Evolutionary conservation across 2,113 vertebrate genomes (phyloP).

Genomic region (Mirounga angustirostris): DNA sequence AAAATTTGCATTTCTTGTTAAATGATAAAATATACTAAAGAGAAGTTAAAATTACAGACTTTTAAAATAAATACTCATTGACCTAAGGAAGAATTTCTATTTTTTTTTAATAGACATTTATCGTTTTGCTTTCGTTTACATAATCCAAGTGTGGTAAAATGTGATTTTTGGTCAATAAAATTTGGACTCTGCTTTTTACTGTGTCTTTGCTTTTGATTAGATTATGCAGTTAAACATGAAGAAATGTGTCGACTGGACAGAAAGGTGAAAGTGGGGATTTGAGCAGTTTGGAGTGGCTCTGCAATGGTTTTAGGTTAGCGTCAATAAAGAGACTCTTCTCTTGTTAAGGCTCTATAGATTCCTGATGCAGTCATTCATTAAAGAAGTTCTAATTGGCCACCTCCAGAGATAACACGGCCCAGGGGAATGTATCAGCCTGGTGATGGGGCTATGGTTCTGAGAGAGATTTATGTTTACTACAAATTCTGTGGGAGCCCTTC

Average conservation of each 20-base stretch:
- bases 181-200: neutral
- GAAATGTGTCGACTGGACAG: neutral
- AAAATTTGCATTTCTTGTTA: neutral
- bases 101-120: neutral
- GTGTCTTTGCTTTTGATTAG: slow-evolving; percentile 3
- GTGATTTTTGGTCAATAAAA: neutral
- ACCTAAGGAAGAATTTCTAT: neutral
- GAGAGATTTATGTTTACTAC: neutral
- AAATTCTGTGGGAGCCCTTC: neutral
- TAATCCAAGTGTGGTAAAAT: neutral
- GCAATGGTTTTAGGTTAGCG: neutral
- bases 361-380: neutral
- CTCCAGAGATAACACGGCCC: neutral
- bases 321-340: neutral
- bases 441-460: neutral
- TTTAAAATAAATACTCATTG: neutral
- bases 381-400: neutral
- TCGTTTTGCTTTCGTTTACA: neutral
- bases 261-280: neutral
- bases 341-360: neutral
- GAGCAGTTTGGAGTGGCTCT: neutral
- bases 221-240: neutral
- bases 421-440: rapidly evolving
- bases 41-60: neutral
- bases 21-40: neutral